These are phyloP conservation scores for Sphenopsis melanotis DNA, from an alignment of 2,797 vertebrate genomes.

Conservation along the genomic window DNA sequence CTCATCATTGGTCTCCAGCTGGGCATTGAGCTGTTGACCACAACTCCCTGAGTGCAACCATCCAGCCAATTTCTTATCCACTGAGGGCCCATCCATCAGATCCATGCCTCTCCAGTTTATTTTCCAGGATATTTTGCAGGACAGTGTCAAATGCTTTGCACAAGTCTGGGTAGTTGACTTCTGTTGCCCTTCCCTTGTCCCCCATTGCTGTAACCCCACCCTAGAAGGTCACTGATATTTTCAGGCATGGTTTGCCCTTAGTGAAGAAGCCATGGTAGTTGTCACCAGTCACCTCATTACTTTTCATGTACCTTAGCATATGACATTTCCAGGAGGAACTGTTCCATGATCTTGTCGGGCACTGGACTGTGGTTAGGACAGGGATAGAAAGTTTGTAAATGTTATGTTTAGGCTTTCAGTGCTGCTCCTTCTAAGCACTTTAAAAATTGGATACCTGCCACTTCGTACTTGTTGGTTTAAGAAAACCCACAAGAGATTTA, in stretches of 20 bases:
- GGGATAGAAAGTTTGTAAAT: background rate
- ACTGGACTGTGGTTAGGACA: background rate
- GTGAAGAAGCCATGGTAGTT: background rate
- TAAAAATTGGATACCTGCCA: background rate
- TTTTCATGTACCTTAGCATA: background rate
- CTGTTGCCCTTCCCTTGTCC: background rate
- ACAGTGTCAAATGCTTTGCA: background rate
- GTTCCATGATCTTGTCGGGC: background rate
- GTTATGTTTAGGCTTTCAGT: background rate
- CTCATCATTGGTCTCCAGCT: background rate
- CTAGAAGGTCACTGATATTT: background rate
- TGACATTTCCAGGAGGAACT: background rate
- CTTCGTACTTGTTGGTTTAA: background rate
- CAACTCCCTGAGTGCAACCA: background rate
- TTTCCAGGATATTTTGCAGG: background rate
- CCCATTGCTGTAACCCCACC: background rate
- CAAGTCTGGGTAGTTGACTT: background rate
- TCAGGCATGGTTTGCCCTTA: background rate
- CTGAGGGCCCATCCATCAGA: background rate
- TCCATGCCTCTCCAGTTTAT: background rate
- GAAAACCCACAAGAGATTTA: background rate
- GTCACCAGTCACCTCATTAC: background rate
- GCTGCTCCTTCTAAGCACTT: background rate
- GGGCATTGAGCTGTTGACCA: rapidly evolving
- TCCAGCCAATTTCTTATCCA: background rate